Base-by-base conservation (phyloP, 2,888 invertebrate species). In the Kryphioiulus occultus region DNA sequence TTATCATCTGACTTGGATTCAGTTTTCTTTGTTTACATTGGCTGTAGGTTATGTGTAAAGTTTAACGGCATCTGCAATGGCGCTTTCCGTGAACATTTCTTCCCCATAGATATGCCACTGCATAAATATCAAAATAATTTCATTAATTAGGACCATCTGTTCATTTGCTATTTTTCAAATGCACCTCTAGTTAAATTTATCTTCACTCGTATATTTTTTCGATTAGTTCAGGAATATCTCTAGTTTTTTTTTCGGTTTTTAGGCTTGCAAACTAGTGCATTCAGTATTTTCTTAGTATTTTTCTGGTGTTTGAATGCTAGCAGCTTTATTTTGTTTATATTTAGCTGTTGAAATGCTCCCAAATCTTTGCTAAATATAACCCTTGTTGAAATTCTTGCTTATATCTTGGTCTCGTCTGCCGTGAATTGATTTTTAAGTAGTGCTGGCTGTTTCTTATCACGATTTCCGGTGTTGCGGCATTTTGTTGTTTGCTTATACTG, bases 291-390 rank as follows among this genome's bases (percentile, higher is more conserved):
- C 35, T 35, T 2, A 59, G 19, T 59, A 59, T 68, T 26, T 68
- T 26, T 22, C 26, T 22, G 68, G n/a, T 68, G 0, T 4, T 68
- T 68, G 26, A 68, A 26, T 26, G 68, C 26, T 68, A 68, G 68
- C 68, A 26, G 26, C 68, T 10, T 68, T 26, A 68, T 68, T 26
- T 26, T 68, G 68, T 68, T 22, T 68, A 68, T 68, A 68, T 68
- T 68, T 68, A 68, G 68, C 26, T 68, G 10, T 68, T 68, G 68
- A 68, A 68, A 68, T 68, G 12, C 68, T 68, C 68, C 68, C 68
- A 68, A 68, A 68, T 26, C 10, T 19, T 12, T 26, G 4, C 68
- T 68, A 68, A 68, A 68, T 68, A 68, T 68, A 68, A 68, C 68
- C 68, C 22, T n/a, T 26, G 68, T 68, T 68, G 68, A 68, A 26